Base-by-base conservation (phyloP, 2,797 vertebrate species). In the Sebastes nivosus region DNA sequence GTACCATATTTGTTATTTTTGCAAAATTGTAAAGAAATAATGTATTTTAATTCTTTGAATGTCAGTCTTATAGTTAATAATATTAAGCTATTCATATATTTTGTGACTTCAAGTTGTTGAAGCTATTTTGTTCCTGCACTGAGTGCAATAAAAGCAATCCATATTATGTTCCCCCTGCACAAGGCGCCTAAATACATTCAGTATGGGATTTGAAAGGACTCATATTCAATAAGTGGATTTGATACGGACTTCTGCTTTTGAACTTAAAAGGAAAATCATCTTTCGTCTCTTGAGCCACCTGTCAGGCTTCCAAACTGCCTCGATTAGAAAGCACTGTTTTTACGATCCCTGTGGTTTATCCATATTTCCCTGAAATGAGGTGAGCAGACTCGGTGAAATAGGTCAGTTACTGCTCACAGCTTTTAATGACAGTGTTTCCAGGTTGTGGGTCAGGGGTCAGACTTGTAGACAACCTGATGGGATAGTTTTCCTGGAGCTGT, bases 381-480 rank as follows among this genome's bases (percentile, higher is more conserved):
- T 27, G 67, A 83, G 77, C 78, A 87, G 80, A 77, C 54, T 29
- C 36, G 18, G 22, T 66, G 36, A 81, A 86, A 68, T 24, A 59
- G 55, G 64, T 71, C 79, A 66, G 29, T 71, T 60, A 61, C 70
- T 16, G 63, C 66, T 70, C 63, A 10, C 36, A 36, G 54, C 79
- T 78, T 88, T 82, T 78, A 83, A 80, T 82, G 36, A 80, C 69
- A 79, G 57, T 58, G 46, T 70, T 84, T 83, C 63, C 79, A 80
- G 77, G 61, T 84, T 57, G 20, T 36, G 32, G 75, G 82, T 85
- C 66, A 72, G 72, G 11, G 84, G 71, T 86, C 58, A 86, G 55
- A 36, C 75, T 77, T 70, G 71, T 66, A 83, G 71, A 82, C 64
- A 68, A 66, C 57, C 25, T 55, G n/a, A 14, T 78, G 69, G 58